Evolutionary conservation across 2,888 invertebrate genomes (phyloP).

Genomic region (Galeruca laticollis): DNA sequence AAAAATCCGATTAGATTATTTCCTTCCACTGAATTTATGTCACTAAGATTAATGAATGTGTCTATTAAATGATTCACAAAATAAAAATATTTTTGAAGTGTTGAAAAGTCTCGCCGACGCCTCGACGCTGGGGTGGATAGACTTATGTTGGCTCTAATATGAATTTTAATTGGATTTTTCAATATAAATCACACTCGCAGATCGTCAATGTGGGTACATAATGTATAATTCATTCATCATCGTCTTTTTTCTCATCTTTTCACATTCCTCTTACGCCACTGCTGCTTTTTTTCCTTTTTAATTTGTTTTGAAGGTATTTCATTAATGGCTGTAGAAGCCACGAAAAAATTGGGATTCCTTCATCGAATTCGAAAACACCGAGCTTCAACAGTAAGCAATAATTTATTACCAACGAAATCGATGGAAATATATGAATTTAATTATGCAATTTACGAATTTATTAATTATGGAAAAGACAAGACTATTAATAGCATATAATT

Average conservation of each 20-base stretch:
- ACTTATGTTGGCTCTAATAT: neutral
- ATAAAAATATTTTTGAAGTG: constrained; percentile 9
- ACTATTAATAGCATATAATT: too few species aligned
- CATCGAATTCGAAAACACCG: constrained; percentile 7
- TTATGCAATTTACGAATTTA: too few species aligned
- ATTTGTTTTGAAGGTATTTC: constrained; percentile 16
- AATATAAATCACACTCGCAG: constrained; percentile 16
- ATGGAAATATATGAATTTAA: too few species aligned
- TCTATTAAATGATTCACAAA: neutral
- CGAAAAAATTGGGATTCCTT: constrained; percentile 13
- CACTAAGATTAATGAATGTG: constrained; percentile 8
- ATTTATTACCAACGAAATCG: too few species aligned
- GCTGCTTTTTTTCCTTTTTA: constrained; percentile 10
- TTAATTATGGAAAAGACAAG: too few species aligned
- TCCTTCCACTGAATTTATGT: neutral
- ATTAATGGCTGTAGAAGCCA: constrained; percentile 6
- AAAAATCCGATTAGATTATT: too few species aligned
- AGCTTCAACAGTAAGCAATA: too few species aligned
- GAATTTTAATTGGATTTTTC: constrained; percentile 17
- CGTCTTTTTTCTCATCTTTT: neutral
- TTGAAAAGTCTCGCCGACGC: neutral
- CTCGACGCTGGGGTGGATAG: neutral
- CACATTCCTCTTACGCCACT: constrained; percentile 6
- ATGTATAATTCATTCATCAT: constrained; percentile 21
- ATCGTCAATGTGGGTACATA: constrained; percentile 11